Conservation (phyloP, 2,888 invertebrate genomes). For the Falcaria lacertinaria region DNA sequence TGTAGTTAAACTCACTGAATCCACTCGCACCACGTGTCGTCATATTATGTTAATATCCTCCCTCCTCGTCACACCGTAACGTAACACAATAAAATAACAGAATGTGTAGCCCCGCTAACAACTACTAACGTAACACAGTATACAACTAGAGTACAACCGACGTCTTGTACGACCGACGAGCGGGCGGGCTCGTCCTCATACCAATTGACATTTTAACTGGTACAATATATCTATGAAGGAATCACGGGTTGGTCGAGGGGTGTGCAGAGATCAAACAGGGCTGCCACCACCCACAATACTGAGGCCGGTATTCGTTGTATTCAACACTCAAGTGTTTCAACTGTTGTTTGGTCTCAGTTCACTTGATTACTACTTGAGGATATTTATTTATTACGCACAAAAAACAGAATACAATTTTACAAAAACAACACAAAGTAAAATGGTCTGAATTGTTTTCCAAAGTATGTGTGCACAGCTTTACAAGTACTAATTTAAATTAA, state of each 20-base stretch:
- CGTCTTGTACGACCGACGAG: slow-evolving; percentile 41
- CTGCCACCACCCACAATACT: too few relatives aligned
- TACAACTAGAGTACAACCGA: slow-evolving; percentile 67
- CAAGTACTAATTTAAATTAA: too few relatives aligned
- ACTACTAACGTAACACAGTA: slow-evolving; percentile 55
- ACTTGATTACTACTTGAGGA: too few relatives aligned
- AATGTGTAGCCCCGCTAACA: slow-evolving; percentile 62
- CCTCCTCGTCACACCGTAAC: slow-evolving; percentile 31
- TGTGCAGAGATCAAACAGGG: too few relatives aligned
- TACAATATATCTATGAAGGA: slow-evolving; percentile 65
- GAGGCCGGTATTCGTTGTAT: too few relatives aligned
- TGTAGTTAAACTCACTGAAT: slow-evolving; percentile 68
- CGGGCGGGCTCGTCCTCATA: slow-evolving; percentile 38
- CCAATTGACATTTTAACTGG: slow-evolving; percentile 62
- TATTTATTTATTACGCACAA: too few relatives aligned
- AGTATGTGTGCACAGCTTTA: too few relatives aligned
- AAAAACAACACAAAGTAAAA: too few relatives aligned
- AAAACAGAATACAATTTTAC: too few relatives aligned
- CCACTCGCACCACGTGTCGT: slow-evolving; percentile 69
- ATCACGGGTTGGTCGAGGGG: slow-evolving; percentile 39
- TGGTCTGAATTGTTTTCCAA: too few relatives aligned
- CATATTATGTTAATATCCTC: slow-evolving; percentile 36
- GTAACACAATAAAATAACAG: slow-evolving; percentile 64
- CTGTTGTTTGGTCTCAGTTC: too few relatives aligned
- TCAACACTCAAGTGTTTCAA: too few relatives aligned